Conservation (phyloP, 2,888 invertebrate species). For the Polymixis flavicincta region DNA sequence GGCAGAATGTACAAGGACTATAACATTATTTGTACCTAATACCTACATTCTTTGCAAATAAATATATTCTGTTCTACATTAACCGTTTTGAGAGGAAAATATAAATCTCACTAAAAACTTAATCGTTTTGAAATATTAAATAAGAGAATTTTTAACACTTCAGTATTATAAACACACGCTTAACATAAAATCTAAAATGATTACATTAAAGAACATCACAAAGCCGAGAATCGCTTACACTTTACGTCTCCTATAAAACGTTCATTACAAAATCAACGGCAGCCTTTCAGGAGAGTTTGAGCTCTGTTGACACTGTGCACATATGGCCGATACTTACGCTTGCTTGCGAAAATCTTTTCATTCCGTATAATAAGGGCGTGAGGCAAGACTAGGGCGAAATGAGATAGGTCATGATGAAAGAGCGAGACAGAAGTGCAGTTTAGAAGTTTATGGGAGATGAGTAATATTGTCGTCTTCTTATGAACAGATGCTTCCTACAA, state of each 20-base stretch:
- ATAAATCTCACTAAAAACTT: neutral
- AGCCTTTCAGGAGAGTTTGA: constrained; percentile 17
- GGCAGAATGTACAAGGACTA: too few relatives aligned
- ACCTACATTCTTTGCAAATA: too few relatives aligned
- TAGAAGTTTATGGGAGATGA: neutral
- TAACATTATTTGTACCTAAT: too few relatives aligned
- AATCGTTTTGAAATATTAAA: neutral
- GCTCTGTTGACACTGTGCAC: constrained; percentile 20
- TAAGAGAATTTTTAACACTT: neutral
- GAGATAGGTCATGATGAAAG: constrained; percentile 24
- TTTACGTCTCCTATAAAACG: neutral
- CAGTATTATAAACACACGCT: neutral
- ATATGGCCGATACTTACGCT: constrained; percentile 37
- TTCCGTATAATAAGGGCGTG: constrained; percentile 37
- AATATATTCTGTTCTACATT: too few relatives aligned
- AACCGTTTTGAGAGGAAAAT: neutral
- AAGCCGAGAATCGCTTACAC: constrained; percentile 11
- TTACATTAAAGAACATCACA: constrained; percentile 1
- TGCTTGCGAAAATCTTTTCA: constrained; percentile 42
- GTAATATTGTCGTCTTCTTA: neutral
- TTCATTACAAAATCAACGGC: constrained; percentile 42
- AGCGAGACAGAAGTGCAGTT: constrained; percentile 34
- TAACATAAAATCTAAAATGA: neutral
- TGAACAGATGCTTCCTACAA: neutral
- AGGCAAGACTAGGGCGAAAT: constrained; percentile 24